phyloP scores from a whole-genome alignment of 2,113 vertebrate species.

The Eidolon helvum region DNA sequence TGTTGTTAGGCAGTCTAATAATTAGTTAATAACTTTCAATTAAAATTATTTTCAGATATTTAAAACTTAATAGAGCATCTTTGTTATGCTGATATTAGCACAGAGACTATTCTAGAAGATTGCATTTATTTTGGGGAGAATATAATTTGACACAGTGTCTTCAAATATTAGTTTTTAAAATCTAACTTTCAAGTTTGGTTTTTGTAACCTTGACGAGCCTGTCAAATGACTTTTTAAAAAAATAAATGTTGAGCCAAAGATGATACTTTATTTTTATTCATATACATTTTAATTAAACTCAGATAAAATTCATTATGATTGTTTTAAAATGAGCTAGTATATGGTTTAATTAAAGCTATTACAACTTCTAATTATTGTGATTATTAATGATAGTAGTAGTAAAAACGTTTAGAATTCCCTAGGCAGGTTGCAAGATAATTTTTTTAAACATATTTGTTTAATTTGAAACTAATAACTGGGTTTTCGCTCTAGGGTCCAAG shows the following conservation, averaged over 20 bases:
- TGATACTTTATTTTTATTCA: neutral
- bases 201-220: neutral
- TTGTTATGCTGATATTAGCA: slow-evolving; percentile 29
- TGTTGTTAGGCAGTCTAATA: neutral
- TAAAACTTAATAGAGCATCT: slow-evolving; percentile 1
- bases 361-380: slow-evolving; percentile 19
- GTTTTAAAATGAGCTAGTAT: slow-evolving; percentile 6
- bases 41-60: slow-evolving; percentile 31
- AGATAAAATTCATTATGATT: slow-evolving; percentile 32
- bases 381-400: slow-evolving; percentile 26
- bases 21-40: slow-evolving; percentile 26
- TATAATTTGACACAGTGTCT: slow-evolving; percentile 26
- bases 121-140: slow-evolving; percentile 29
- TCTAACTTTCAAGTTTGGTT: slow-evolving; percentile 23
- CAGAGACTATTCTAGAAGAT: neutral
- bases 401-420: slow-evolving; percentile 42
- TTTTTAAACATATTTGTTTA: neutral
- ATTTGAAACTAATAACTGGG: slow-evolving; percentile 30
- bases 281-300: slow-evolving; percentile 34
- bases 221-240: slow-evolving; percentile 16
- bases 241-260: neutral
- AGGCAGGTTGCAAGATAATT: neutral
- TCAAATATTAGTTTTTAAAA: slow-evolving; percentile 8
- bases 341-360: slow-evolving; percentile 4
- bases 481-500: slow-evolving; percentile 93